Percentiles rank a stretch among this genome's conserved stretches.
These are phyloP conservation scores for Apodemus sylvaticus DNA, from an alignment of 2,113 vertebrate genomes.

Conservation along the genomic window DNA sequence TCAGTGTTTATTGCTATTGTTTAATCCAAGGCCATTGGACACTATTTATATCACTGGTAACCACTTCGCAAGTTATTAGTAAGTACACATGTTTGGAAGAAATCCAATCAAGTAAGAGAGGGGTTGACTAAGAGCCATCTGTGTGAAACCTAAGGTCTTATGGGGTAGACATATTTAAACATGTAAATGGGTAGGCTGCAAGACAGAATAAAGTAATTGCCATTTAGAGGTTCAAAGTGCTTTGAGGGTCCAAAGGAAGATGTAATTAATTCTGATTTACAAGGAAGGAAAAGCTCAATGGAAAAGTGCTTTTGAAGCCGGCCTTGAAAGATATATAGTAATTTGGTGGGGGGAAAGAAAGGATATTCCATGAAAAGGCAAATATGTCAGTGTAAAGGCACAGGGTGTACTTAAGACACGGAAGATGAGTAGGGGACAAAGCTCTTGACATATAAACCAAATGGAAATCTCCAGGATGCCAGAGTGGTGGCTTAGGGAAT, in stretches of 20 bases:
- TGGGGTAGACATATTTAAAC: conserved; percentile 72
- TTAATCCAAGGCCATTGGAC: background rate
- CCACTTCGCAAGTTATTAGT: conserved; percentile 58
- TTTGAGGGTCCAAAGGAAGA: conserved; percentile 80
- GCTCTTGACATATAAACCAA: background rate
- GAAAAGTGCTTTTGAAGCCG: conserved; percentile 73
- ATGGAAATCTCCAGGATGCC: background rate
- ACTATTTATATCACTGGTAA: background rate
- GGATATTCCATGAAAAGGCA: conserved; percentile 35
- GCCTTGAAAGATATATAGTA: conserved; percentile 65
- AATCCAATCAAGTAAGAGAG: conserved; percentile 21
- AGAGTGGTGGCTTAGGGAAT: background rate
- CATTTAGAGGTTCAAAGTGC: conserved; percentile 81
- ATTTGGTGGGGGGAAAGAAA: conserved; percentile 54
- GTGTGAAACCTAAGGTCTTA: conserved; percentile 66
- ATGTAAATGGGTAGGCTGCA: conserved; percentile 69
- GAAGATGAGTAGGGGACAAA: background rate
- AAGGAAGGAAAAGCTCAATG: conserved; percentile 65
- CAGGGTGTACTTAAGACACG: background rate
- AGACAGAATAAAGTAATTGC: conserved; percentile 80
- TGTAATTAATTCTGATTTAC: conserved; percentile 78
- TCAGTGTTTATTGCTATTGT: conserved; percentile 3
- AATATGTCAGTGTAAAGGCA: background rate
- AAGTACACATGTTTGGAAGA: conserved; percentile 36
- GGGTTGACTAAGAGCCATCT: conserved; percentile 68